Base-by-base conservation (phyloP, 2,888 invertebrate species). In the Eumacrocentrus americanus region DNA sequence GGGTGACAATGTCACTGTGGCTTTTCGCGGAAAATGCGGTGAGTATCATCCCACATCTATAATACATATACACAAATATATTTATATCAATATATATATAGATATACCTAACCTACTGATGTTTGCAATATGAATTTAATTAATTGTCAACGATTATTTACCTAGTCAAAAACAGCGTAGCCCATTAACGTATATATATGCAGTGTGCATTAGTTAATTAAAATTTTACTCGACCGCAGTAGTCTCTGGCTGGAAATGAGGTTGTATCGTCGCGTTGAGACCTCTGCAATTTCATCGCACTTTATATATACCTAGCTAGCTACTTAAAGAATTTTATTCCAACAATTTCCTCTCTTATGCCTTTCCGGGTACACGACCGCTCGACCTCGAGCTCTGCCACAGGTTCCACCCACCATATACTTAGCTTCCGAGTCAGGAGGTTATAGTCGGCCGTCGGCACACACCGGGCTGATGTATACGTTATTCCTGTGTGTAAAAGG, bases 1-100 rank as follows among this genome's bases (percentile, higher is more conserved):
- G 58, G 87, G 87, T 67, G 84, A 86, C 64, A 91, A 91, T 78
- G 89, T 95, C 72, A 89, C 89, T 50, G 88, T 94, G 71, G 91
- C 91, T 72, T 93, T 91, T 75, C 86, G 86, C 67, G 95, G 95
- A 61, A 90, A 91, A 82, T 95, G 95, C 82, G 94, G 95, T 95
- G 80, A 87, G 90, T 81, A 58, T 16, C 22, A n/a, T 53, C 11
- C 16, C 9, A 53, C 14, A 29, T 42, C 12, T 12, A 42, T 53
- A 25, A 40, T 12, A 25, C 14, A n/a, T 18, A 40, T 42, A 18
- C n/a, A n/a, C n/a, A n/a, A n/a, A n/a, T n/a, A 53, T 29, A 16
- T 52, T 1, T 9, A 9, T 18, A 7, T 20, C 42, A 18, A 16
- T 42, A 16, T 9, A 3, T 42, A 42, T 42, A 12, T 37, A 4